Evolutionary conservation across 1,140 invertebrate species (phyloP).

Genomic region (Ceratina australensis): DNA sequence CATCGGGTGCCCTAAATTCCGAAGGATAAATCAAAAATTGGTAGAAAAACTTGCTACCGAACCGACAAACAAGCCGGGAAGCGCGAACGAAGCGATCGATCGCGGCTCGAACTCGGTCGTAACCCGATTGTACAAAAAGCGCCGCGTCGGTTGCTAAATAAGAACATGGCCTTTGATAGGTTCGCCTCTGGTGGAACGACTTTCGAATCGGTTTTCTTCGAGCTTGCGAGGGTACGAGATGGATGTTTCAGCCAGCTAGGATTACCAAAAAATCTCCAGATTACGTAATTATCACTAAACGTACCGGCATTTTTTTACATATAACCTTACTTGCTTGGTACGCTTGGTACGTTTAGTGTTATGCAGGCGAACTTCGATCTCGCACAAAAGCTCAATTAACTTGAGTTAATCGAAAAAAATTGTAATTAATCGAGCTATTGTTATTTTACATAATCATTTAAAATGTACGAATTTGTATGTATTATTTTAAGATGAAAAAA

Average conservation of each 20-base stretch:
- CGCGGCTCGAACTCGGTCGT: not conserved
- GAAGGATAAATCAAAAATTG: not conserved
- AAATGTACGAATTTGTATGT: too few relatives aligned
- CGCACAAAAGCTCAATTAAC: too few relatives aligned
- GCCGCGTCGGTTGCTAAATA: slow-evolving; percentile 12
- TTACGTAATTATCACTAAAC: slow-evolving; percentile 30
- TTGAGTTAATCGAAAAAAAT: too few relatives aligned
- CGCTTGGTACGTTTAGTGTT: too few relatives aligned
- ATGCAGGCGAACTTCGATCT: not conserved
- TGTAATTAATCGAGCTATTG: too few relatives aligned
- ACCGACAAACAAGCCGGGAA: slow-evolving; percentile 9
- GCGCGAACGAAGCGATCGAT: not conserved
- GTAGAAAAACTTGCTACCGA: too few relatives aligned
- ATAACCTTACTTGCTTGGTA: too few relatives aligned
- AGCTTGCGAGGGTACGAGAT: slow-evolving; percentile 12
- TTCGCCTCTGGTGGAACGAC: slow-evolving; percentile 3
- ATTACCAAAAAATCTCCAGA: slow-evolving; percentile 5
- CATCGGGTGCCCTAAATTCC: not conserved
- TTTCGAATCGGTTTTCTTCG: slow-evolving; percentile 29
- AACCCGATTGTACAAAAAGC: slow-evolving; percentile 28
- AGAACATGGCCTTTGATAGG: not conserved
- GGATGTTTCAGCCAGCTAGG: slow-evolving; percentile 22
- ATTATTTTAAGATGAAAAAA: too few relatives aligned
- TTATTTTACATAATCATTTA: too few relatives aligned
- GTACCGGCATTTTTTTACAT: too few relatives aligned